Conservation (phyloP, 2,113 vertebrate species). For the Laticauda laticaudata region DNA sequence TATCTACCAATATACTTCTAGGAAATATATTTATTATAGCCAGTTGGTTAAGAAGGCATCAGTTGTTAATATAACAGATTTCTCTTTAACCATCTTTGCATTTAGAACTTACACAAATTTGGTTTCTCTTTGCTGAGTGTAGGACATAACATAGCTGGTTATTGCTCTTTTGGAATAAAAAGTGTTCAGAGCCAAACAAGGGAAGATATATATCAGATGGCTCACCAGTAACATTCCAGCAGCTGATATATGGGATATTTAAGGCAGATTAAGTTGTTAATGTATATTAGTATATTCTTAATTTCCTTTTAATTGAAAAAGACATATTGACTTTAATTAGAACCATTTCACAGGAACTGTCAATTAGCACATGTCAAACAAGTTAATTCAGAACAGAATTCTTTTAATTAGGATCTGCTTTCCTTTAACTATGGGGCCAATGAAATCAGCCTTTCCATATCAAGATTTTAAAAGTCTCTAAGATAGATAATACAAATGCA, state of each 20-base stretch:
- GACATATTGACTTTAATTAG: slow-evolving; percentile 87
- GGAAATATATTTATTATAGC: slow-evolving; percentile 21
- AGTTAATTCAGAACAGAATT: slow-evolving; percentile 84
- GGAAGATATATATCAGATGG: slow-evolving; percentile 78
- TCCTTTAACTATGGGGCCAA: slow-evolving; percentile 75
- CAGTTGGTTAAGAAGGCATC: slow-evolving; percentile 44
- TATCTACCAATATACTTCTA: slow-evolving; percentile 32
- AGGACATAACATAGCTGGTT: slow-evolving; percentile 48
- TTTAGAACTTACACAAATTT: slow-evolving; percentile 27
- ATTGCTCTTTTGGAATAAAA: slow-evolving; percentile 66
- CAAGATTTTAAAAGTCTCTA: slow-evolving; percentile 79
- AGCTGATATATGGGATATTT: slow-evolving; percentile 80
- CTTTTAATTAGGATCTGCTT: slow-evolving; percentile 84
- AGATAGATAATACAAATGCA: slow-evolving; percentile 79
- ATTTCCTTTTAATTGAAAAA: slow-evolving; percentile 87
- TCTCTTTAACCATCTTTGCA: slow-evolving; percentile 42
- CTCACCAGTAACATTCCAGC: slow-evolving; percentile 67
- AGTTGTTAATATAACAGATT: slow-evolving; percentile 39
- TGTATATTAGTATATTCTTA: slow-evolving; percentile 85
- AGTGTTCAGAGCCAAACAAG: slow-evolving; percentile 70
- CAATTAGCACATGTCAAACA: slow-evolving; percentile 85
- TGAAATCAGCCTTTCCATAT: slow-evolving; percentile 75
- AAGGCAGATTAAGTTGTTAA: slow-evolving; percentile 83
- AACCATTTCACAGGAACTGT: slow-evolving; percentile 83
- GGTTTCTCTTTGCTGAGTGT: slow-evolving; percentile 54